Percentiles rank a stretch among this genome's conserved stretches.
phyloP scores from a whole-genome alignment of 2,797 vertebrate species.

The Argya squamiceps region DNA sequence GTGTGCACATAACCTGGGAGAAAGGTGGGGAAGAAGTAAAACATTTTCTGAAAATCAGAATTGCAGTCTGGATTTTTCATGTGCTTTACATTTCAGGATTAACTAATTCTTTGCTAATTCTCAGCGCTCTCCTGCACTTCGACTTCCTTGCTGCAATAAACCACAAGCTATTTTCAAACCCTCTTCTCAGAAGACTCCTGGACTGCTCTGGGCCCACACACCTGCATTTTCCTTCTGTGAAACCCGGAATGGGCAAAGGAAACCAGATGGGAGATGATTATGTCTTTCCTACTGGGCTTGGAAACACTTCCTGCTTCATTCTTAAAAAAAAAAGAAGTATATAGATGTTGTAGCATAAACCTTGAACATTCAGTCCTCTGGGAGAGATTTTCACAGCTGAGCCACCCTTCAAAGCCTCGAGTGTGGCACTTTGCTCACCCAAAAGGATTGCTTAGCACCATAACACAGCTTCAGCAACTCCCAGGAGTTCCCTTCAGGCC shows the following conservation, averaged over 20 bases:
- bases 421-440: not conserved
- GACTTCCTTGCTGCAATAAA: not conserved
- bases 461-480: not conserved
- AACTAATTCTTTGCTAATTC: not conserved
- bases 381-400: not conserved
- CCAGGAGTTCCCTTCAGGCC: not conserved
- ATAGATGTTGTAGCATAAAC: not conserved
- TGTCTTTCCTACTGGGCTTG: not conserved
- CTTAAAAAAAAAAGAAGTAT: not conserved
- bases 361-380: not conserved
- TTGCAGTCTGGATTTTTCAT: rapidly evolving
- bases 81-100: not conserved
- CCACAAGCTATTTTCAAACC: not conserved
- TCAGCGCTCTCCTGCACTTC: not conserved
- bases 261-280: not conserved
- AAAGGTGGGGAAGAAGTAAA: not conserved
- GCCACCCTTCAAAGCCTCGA: rapidly evolving
- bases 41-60: not conserved
- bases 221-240: not conserved
- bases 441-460: not conserved
- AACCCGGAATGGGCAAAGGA: not conserved
- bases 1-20: not conserved
- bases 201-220: not conserved
- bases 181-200: not conserved
- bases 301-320: not conserved